Percentiles rank a stretch among this genome's conserved stretches.
These are phyloP conservation scores for Cotesia vestalis DNA, from an alignment of 1,140 invertebrate species.

Conservation along the genomic window DNA sequence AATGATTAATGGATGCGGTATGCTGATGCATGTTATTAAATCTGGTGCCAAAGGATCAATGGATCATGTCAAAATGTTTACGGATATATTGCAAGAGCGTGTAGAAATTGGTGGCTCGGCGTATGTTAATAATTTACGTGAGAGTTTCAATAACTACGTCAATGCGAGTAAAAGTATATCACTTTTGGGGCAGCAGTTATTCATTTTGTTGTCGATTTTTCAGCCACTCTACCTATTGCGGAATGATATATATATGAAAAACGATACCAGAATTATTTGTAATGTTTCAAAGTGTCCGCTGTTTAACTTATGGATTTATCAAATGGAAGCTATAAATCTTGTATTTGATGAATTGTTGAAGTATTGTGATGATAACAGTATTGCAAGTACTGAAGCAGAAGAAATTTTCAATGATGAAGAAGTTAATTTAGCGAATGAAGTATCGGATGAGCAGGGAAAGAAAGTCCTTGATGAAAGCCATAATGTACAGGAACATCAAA, in stretches of 20 bases:
- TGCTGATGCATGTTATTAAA: neutral
- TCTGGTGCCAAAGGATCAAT: slow-evolving; percentile 2
- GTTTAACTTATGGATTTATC: neutral
- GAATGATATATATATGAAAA: slow-evolving; percentile 8
- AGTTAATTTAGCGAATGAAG: neutral
- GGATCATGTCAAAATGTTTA: slow-evolving; percentile 7
- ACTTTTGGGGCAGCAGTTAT: slow-evolving; percentile 2
- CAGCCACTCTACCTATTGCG: neutral
- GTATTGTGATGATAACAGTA: neutral
- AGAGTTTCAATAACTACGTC: slow-evolving; percentile 8
- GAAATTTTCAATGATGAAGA: neutral
- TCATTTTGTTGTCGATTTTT: neutral
- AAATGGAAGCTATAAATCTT: neutral
- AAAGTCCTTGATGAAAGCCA: neutral
- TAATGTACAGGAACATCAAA: neutral
- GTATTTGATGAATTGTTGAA: neutral
- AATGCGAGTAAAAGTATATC: slow-evolving; percentile 9
- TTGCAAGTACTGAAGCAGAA: neutral
- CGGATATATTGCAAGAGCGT: neutral
- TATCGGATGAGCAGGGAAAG: neutral
- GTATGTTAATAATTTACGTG: neutral
- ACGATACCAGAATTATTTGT: neutral
- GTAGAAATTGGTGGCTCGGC: neutral
- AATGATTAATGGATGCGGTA: slow-evolving; percentile 4
- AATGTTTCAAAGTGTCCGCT: neutral